Conservation (phyloP, 1,140 invertebrate species). For the Drosophila willistoni region DNA sequence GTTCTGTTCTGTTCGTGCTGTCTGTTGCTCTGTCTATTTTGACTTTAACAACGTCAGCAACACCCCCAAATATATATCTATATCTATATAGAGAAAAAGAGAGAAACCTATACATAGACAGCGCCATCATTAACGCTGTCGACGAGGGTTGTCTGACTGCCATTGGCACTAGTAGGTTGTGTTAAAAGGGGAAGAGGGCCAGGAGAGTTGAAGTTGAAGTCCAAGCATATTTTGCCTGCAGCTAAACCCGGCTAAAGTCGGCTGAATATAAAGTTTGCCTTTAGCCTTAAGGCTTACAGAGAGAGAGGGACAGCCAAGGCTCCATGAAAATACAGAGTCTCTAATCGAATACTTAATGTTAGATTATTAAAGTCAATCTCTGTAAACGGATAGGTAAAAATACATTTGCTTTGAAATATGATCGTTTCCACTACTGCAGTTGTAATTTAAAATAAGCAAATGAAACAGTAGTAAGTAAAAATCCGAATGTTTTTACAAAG, state of each 20-base stretch:
- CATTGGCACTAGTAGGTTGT: slow-evolving; percentile 5
- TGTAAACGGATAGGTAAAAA: background rate
- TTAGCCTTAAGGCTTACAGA: background rate
- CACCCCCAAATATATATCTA: slow-evolving; percentile 56
- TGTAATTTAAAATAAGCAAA: too few species aligned
- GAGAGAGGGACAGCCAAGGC: background rate
- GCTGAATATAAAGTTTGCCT: slow-evolving; percentile 1
- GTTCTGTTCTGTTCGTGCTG: background rate
- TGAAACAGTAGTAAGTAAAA: too few species aligned
- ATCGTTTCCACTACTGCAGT: too few species aligned
- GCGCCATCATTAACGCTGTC: slow-evolving; percentile 69
- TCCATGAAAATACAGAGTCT: background rate
- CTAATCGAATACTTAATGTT: slow-evolving; percentile 6
- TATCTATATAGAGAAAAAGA: slow-evolving; percentile 16
- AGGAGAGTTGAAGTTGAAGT: slow-evolving; percentile 8
- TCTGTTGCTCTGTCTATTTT: slow-evolving; percentile 66
- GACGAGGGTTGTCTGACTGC: slow-evolving; percentile 65
- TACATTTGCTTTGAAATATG: too few species aligned
- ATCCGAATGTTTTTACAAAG: too few species aligned
- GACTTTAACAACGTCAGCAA: slow-evolving; percentile 79
- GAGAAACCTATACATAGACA: slow-evolving; percentile 21
- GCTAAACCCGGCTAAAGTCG: background rate
- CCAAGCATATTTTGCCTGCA: background rate
- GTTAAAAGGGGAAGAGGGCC: background rate
- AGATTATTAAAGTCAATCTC: background rate